These are phyloP conservation scores for Bagarius yarrelli DNA, from an alignment of 2,113 vertebrate genomes.

Conservation along the genomic window DNA sequence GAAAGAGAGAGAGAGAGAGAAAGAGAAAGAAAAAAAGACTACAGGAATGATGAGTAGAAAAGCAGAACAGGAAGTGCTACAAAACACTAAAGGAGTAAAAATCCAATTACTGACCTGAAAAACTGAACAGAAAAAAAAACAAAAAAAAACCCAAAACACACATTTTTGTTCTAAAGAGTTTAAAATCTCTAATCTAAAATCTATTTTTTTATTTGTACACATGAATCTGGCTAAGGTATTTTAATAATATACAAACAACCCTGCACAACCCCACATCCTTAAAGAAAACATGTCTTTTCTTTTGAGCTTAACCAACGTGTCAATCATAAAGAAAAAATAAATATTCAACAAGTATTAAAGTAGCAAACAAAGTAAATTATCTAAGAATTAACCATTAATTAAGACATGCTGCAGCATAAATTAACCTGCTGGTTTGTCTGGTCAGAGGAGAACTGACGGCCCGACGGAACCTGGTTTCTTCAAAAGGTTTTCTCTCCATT, in stretches of 20 bases:
- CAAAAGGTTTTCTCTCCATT: too few species aligned
- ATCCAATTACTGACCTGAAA: conserved; percentile 18
- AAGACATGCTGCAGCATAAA: too few species aligned
- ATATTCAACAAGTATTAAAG: background rate
- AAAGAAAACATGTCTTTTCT: background rate
- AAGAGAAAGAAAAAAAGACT: too few species aligned
- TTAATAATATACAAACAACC: conserved; percentile 21
- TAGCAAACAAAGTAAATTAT: background rate
- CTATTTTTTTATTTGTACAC: conserved; percentile 20
- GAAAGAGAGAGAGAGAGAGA: background rate
- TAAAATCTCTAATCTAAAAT: conserved; percentile 21
- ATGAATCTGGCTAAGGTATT: background rate
- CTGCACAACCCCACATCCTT: background rate
- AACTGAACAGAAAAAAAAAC: background rate
- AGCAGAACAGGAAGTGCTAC: conserved; percentile 38
- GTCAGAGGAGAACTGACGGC: too few species aligned
- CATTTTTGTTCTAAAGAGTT: background rate
- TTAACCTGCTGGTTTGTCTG: too few species aligned
- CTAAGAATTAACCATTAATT: too few species aligned
- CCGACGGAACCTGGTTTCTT: too few species aligned
- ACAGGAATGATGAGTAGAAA: conserved; percentile 36
- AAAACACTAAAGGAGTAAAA: background rate
- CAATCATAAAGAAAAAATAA: background rate
- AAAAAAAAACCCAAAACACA: too few species aligned
- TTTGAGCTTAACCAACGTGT: background rate